Percentiles rank a stretch among this genome's conserved stretches.
These are phyloP conservation scores for Andrena haemorrhoa DNA, from an alignment of 2,888 invertebrate genomes.

Conservation along the genomic window DNA sequence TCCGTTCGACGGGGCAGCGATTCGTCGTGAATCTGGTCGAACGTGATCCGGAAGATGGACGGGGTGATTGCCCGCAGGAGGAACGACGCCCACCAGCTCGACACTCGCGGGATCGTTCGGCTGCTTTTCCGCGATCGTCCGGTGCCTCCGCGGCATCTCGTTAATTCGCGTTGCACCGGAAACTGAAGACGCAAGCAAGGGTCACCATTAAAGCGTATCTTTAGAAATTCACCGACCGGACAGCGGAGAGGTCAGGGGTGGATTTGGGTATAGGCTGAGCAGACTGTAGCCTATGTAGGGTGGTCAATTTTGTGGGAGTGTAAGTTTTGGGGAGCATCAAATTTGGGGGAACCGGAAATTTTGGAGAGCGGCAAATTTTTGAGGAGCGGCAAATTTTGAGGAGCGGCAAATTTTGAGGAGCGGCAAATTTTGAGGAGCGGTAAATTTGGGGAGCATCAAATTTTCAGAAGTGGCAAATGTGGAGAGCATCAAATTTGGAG, in stretches of 20 bases:
- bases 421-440: too few relatives aligned
- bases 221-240: conserved; percentile 20
- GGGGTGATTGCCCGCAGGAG: conserved; percentile 50
- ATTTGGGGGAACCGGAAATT: too few relatives aligned
- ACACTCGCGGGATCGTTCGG: conserved; percentile 27
- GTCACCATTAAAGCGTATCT: conserved; percentile 55
- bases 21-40: conserved; percentile 34
- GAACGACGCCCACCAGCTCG: conserved; percentile 62
- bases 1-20: conserved; percentile 39
- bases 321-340: too few relatives aligned
- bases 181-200: conserved; percentile 48
- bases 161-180: conserved; percentile 36
- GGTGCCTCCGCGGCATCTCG: conserved; percentile 28
- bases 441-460: too few relatives aligned
- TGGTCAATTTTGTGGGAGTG: too few relatives aligned
- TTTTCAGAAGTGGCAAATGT: too few relatives aligned
- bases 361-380: too few relatives aligned
- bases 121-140: conserved; percentile 34
- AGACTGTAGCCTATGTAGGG: too few relatives aligned
- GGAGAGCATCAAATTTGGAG: too few relatives aligned
- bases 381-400: too few relatives aligned
- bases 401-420: too few relatives aligned
- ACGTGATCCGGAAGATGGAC: conserved; percentile 52
- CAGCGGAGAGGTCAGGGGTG: neutral
- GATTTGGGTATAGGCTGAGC: too few relatives aligned